Conservation (phyloP, 2,888 invertebrate genomes). For the Clivina fossor region DNA sequence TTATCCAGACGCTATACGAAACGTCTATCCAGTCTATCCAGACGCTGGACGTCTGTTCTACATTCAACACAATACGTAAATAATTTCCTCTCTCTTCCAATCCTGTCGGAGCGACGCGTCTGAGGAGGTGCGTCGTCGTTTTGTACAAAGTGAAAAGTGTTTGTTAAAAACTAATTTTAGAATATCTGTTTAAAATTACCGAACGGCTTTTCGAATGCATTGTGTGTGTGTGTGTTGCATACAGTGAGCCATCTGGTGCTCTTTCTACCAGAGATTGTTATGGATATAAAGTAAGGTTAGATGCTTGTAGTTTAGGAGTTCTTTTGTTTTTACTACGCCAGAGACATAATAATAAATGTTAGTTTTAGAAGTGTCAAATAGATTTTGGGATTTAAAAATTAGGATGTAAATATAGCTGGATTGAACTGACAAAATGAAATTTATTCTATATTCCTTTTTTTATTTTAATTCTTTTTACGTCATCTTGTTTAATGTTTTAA, state of each 20-base stretch:
- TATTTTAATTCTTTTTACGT: not conserved
- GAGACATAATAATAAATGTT: too few relatives aligned
- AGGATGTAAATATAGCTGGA: too few relatives aligned
- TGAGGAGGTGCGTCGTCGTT: slow-evolving; percentile 9
- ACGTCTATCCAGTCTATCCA: too few relatives aligned
- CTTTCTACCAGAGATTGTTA: not conserved
- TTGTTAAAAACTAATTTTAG: slow-evolving; percentile 34
- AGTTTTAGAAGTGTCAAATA: too few relatives aligned
- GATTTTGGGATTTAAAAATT: too few relatives aligned
- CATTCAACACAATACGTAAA: slow-evolving; percentile 31
- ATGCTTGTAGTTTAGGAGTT: too few relatives aligned
- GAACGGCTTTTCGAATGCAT: too few relatives aligned
- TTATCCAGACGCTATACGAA: too few relatives aligned
- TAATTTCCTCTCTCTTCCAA: too few relatives aligned
- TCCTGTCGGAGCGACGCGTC: not conserved
- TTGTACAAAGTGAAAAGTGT: slow-evolving; percentile 28
- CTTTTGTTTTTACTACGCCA: too few relatives aligned
- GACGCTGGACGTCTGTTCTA: slow-evolving; percentile 24
- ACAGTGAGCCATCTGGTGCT: slow-evolving; percentile 27
- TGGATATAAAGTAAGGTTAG: too few relatives aligned
- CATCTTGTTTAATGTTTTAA: too few relatives aligned
- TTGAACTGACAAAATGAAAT: not conserved
- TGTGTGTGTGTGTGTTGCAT: slow-evolving; percentile 12
- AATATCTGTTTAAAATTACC: slow-evolving; percentile 33
- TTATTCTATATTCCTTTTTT: not conserved